These are phyloP conservation scores for Tachuris rubrigastra DNA, from an alignment of 2,113 vertebrate species.

Conservation along the genomic window DNA sequence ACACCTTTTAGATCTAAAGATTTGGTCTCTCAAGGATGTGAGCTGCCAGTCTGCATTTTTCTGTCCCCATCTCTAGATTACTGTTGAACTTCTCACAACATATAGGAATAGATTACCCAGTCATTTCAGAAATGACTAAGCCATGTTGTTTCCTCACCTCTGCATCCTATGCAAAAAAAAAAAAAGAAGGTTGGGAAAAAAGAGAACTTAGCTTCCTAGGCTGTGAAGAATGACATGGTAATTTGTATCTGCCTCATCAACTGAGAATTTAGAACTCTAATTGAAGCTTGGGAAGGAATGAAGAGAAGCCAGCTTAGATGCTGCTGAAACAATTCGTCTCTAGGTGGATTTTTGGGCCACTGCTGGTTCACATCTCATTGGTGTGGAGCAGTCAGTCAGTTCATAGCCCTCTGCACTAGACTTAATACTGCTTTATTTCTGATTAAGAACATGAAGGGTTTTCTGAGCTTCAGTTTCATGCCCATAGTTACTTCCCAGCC, in stretches of 20 bases:
- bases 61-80: neutral
- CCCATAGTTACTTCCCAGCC: neutral
- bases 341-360: neutral
- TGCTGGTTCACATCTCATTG: neutral
- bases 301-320: slow-evolving; percentile 1
- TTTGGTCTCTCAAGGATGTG: neutral
- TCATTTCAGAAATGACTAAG: slow-evolving; percentile 3
- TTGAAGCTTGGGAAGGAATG: neutral
- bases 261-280: neutral
- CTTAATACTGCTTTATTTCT: neutral
- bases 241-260: slow-evolving; percentile 13
- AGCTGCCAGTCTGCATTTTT: neutral
- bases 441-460: neutral
- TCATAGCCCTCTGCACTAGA: neutral
- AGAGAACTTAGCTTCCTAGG: neutral
- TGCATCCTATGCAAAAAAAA: neutral
- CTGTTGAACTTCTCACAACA: neutral
- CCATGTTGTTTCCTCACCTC: neutral
- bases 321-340: neutral
- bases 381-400: neutral
- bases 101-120: neutral
- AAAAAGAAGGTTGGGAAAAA: neutral
- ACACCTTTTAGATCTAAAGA: neutral
- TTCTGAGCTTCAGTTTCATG: neutral
- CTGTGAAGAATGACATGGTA: neutral